These are phyloP conservation scores for Pipistrellus kuhlii DNA, from an alignment of 2,797 vertebrate species.

Conservation along the genomic window DNA sequence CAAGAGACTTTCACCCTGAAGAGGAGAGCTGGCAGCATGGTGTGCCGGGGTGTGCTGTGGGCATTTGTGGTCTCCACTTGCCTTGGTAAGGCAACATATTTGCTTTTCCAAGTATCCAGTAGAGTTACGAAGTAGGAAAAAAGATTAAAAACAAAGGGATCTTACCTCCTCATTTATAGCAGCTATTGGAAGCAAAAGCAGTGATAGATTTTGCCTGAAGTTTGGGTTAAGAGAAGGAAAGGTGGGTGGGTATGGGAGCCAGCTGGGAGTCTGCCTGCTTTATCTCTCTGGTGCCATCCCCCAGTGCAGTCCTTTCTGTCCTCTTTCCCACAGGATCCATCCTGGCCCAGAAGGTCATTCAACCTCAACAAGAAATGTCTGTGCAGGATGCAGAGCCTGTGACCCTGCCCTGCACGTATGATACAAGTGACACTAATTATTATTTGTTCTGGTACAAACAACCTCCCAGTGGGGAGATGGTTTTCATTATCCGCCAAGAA, in stretches of 20 bases:
- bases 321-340: slow-evolving; percentile 15
- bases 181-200: neutral
- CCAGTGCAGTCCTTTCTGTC: neutral
- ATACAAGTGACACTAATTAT: neutral
- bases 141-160: neutral
- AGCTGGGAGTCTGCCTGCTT: neutral
- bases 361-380: slow-evolving; percentile 52
- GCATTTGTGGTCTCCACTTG: neutral
- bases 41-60: neutral
- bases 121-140: neutral
- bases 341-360: neutral
- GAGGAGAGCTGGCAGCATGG: neutral
- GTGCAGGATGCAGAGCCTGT: neutral
- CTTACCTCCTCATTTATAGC: neutral
- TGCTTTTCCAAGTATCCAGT: neutral
- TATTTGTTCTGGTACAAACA: slow-evolving; percentile 75
- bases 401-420: slow-evolving; percentile 38
- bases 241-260: neutral
- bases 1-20: neutral
- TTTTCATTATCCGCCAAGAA: slow-evolving; percentile 26
- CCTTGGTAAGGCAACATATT: slow-evolving; percentile 65
- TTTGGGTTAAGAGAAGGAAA: neutral
- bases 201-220: neutral
- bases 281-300: neutral
- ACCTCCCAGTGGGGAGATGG: neutral